phyloP scores from a whole-genome alignment of 2,797 vertebrate species.

The Siniperca obscura region DNA sequence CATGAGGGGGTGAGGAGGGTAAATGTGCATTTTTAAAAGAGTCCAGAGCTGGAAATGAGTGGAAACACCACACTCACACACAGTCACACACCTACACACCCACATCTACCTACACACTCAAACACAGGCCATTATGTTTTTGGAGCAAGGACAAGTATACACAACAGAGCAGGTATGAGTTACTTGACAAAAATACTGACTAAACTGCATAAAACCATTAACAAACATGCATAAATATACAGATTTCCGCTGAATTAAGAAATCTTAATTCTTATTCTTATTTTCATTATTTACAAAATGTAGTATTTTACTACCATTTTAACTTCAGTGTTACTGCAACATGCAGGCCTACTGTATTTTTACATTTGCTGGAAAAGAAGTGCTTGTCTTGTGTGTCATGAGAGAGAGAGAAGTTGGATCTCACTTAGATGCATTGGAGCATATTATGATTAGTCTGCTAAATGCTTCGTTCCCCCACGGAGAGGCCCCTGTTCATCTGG shows the following conservation, averaged over 20 bases:
- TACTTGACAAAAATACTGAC: neutral
- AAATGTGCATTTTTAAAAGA: slow-evolving; percentile 44
- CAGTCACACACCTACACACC: neutral
- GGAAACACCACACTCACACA: neutral
- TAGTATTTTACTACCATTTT: neutral
- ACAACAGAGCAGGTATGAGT: slow-evolving; percentile 10
- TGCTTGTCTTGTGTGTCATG: slow-evolving; percentile 21
- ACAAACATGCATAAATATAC: neutral
- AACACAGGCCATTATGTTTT: slow-evolving; percentile 4
- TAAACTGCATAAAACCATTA: neutral
- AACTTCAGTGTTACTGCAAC: slow-evolving; percentile 16
- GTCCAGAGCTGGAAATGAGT: slow-evolving; percentile 30
- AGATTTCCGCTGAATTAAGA: neutral
- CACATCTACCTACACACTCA: slow-evolving; percentile 4
- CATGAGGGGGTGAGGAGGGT: slow-evolving; percentile 47
- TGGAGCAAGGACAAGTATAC: neutral
- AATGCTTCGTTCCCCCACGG: slow-evolving; percentile 57
- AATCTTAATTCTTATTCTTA: neutral
- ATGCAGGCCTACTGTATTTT: slow-evolving; percentile 12
- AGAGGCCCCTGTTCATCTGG: slow-evolving; percentile 62
- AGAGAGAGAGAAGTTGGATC: slow-evolving; percentile 45
- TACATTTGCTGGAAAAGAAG: slow-evolving; percentile 30
- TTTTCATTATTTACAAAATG: slow-evolving; percentile 10
- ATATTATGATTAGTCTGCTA: slow-evolving; percentile 73
- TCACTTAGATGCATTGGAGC: slow-evolving; percentile 57